Percentiles rank a stretch among this genome's conserved stretches.
Evolutionary conservation across 2,113 vertebrate genomes (phyloP).

Genomic region (Geococcyx californianus): DNA sequence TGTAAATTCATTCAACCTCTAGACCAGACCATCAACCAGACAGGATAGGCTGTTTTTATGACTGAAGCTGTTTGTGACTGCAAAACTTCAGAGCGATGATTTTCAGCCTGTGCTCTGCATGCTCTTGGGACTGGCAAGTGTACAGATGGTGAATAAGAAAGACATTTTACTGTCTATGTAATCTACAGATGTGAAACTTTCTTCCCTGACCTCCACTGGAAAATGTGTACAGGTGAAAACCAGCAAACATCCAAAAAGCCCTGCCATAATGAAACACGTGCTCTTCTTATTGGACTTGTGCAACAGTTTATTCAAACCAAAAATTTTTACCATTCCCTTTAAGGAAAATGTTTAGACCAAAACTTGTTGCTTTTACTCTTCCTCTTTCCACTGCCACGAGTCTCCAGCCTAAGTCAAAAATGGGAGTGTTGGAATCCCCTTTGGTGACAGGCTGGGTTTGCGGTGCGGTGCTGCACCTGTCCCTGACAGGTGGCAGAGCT

Average conservation of each 20-base stretch:
- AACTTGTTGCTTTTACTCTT: neutral
- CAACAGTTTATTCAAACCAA: neutral
- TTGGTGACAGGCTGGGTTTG: neutral
- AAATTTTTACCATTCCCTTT: neutral
- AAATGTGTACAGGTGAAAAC: neutral
- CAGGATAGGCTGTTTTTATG: neutral
- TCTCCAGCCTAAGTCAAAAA: neutral
- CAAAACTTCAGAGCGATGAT: neutral
- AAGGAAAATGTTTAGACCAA: neutral
- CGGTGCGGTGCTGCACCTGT: neutral
- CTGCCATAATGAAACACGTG: neutral
- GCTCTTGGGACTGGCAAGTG: neutral
- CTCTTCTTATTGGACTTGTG: neutral
- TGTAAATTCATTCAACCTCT: neutral
- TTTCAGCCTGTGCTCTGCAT: neutral
- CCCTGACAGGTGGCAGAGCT: neutral
- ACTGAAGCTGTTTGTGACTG: neutral
- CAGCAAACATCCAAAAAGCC: neutral
- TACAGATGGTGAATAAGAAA: neutral
- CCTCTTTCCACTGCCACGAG: neutral
- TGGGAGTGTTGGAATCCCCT: neutral
- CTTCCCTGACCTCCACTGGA: neutral
- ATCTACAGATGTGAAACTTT: neutral
- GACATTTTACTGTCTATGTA: neutral
- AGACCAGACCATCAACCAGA: neutral